Conservation (phyloP, 2,113 vertebrate genomes). For the Spermophilus dauricus region DNA sequence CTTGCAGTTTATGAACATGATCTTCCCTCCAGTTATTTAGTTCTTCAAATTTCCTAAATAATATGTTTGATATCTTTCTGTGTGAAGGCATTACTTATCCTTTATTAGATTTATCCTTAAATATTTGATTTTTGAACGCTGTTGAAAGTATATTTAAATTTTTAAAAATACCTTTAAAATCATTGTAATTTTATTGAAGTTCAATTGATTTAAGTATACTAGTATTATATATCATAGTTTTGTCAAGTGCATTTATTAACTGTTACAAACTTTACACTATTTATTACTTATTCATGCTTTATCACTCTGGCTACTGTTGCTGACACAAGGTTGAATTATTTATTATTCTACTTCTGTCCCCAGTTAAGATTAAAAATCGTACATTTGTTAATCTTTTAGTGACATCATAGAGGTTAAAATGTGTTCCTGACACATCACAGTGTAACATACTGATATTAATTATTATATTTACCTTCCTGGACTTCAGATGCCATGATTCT, state of each 20-base stretch:
- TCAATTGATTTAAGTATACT: background rate
- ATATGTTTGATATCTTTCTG: background rate
- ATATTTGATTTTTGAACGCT: background rate
- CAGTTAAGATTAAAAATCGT: background rate
- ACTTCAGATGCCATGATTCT: background rate
- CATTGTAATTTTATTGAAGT: background rate
- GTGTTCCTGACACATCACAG: background rate
- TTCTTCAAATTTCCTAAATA: conserved; percentile 10
- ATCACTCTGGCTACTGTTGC: background rate
- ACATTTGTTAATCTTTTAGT: background rate
- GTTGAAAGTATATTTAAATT: background rate
- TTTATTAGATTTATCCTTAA: conserved; percentile 17
- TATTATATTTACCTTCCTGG: background rate
- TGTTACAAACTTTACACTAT: background rate
- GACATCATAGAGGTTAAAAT: background rate
- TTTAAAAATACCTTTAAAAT: background rate
- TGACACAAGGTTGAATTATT: background rate
- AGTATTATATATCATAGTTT: background rate
- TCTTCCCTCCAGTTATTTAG: background rate
- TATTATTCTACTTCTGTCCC: background rate
- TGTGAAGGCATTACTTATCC: background rate
- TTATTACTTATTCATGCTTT: background rate
- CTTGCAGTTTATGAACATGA: background rate
- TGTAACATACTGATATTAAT: background rate
- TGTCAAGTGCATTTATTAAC: background rate